Base-by-base conservation (phyloP, 2,113 vertebrate genomes). In the Ardeotis arabs region DNA sequence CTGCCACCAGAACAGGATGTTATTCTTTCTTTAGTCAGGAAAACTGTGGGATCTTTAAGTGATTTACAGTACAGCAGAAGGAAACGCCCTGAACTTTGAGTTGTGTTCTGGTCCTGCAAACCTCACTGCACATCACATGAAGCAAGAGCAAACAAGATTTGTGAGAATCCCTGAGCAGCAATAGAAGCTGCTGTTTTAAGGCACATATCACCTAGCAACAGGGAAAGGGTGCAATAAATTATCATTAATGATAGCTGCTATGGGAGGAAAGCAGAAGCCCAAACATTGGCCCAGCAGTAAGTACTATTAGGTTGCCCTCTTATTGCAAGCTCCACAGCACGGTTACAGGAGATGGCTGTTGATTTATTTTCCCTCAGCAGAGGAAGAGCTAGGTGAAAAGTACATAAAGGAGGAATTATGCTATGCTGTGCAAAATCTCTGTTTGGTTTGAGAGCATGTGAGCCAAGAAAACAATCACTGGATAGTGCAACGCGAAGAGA, bases 281-380 rank as follows among this genome's bases (percentile, higher is more conserved):
- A 90, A 88, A 90, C 79, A 41, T 0, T 35, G 78, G 67, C 70
- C 44, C 44, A 88, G 70, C 74, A 81, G 77, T 35, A 73, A 76
- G 55, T 50, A 89, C 67, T 75, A 87, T 95, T 88, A 90, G 52
- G 60, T 73, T 91, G 77, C 83, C 44, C 45, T 86, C 60, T 75
- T 77, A 70, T 6, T 84, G 70, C 77, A 77, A 76, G 81, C 58
- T 94, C 53, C 74, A 70, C 15, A 91, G 45, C 44, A 77, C 0
- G 7, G 90, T 70, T 79, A 84, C 19, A 21, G 82, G 85, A 90
- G 82, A 86, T 59, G 56, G 45, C 14, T 85, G 56, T 37, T 90
- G 92, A 96, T 94, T 95, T 97, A 91, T 96, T 96, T 91, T 82
- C 87, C 64, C 74, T 77, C 62, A 96, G 93, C 95, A 95, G 60